A percentile compares a stretch with the other conserved stretches of the same genome.
Evolutionary conservation across 1,140 invertebrate species (phyloP).

Genomic region (Palaemon carinicauda): DNA sequence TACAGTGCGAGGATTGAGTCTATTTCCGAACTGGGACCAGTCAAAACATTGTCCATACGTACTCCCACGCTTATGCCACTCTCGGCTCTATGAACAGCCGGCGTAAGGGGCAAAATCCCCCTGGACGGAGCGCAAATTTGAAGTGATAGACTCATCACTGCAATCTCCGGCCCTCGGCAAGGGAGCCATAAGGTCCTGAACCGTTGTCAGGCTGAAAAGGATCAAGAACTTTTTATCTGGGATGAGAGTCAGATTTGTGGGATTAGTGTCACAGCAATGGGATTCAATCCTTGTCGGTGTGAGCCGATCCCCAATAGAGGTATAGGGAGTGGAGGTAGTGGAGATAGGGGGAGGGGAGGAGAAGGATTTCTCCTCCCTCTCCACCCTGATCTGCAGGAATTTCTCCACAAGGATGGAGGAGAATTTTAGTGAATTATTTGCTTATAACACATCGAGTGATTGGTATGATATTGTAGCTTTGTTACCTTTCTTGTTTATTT

Average conservation of each 20-base stretch:
- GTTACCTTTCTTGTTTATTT: too few relatives aligned
- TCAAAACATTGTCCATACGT: constrained; percentile 40
- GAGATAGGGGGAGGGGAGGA: background rate
- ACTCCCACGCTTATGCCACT: background rate
- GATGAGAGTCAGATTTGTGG: constrained; percentile 41
- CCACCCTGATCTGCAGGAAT: too few relatives aligned
- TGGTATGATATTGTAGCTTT: too few relatives aligned
- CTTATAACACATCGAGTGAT: too few relatives aligned
- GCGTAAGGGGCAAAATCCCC: background rate
- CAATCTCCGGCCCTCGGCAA: background rate
- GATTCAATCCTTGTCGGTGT: constrained; percentile 20
- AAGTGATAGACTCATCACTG: too few relatives aligned
- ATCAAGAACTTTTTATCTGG: constrained; percentile 25
- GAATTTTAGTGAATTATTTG: too few relatives aligned
- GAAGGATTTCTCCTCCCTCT: background rate
- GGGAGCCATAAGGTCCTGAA: background rate
- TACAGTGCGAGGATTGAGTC: background rate
- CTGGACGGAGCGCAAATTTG: too few relatives aligned
- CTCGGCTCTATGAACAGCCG: background rate
- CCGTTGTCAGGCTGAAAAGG: background rate
- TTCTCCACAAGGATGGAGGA: too few relatives aligned
- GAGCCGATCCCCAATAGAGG: constrained; percentile 10
- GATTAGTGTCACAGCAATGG: constrained; percentile 37
- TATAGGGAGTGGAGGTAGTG: background rate
- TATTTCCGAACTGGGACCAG: constrained; percentile 12